Evolutionary conservation across 2,113 vertebrate species (phyloP), one percentile per base, ranked within the genome.

Genomic region (Eolophus roseicapilla): DNA sequence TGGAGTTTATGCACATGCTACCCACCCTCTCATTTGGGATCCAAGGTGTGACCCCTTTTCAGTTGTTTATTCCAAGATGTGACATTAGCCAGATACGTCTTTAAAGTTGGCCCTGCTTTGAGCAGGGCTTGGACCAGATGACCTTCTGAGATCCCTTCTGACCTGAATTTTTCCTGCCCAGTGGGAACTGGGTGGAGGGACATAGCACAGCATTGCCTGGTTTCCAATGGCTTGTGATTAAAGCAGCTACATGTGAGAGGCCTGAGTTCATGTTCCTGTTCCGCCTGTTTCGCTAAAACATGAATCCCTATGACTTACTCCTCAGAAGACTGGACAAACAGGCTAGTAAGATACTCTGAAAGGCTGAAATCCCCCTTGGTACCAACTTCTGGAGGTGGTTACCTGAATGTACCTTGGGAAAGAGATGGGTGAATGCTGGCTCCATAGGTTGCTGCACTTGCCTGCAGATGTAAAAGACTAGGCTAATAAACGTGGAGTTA

Each of bases 1-100:
- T 39, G 11, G 17, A 43, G 13, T 52, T 88, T 4, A 20, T 0
- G 0, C 7, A 7, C 0, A 0, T 78, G 17, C 3, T 15, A 43
- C 5, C 7, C 5, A 46, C 12, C 4, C 64, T 8, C 53, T 71
- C 17, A 14, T 50, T 64, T 60, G 27, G 24, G 8, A 50, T 69
- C 9, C 20, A 13, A 37, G 78, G 19, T 5, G 5, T 50, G 39
- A 78, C 29, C 11, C 7, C 50, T 39, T 91, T 25, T n/a, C 3
- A 3, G 3, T 33, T 23, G 1, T 50, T 91, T 49, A 39, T 75
- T 93, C 15, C 7, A 33, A 55, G 82, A 27, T 11, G 5, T 68
- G 46, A 20, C 15, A 4, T n/a, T 35, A 50, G 27, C 28, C 7
- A 3, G 7, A 8, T 13, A 14, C 0, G 0, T 12, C 50, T 87